Evolutionary conservation across 2,797 vertebrate species (phyloP), one percentile per base, ranked within the genome.

Genomic region (Squalus acanthias): DNA sequence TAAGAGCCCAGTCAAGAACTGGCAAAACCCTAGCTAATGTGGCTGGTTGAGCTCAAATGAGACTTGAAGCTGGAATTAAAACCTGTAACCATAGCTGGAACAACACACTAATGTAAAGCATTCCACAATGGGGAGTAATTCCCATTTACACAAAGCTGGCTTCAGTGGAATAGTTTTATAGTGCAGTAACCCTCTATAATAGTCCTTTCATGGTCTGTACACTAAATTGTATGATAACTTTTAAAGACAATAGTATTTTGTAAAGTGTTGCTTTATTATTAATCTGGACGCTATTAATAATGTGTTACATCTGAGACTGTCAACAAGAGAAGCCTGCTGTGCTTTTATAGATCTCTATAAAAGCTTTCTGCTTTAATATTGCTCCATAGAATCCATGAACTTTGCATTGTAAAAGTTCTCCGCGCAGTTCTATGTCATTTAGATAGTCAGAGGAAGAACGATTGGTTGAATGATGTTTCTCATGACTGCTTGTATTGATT

Each of bases 321-420:
- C 69, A 93, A 93, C 65, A 93, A 46, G 67, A 46, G 33, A 39
- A 46, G 4, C 6, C 65, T n/a, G 63, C 63, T 46, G 2, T 93
- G 63, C n/a, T 93, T 93, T 93, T 67, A 46, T 69, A 93, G 65
- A 69, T 93, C n/a, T 24, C 7, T 69, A 85, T 85, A 85, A 85
- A 50, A 85, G 82, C 82, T 85, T 22, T 5, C 82, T 85, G 82
- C 22, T 85, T 85, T 50, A 65, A 69, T 63, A 63, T 63, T 63
- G 7, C 65, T 39, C 46, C 91, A 69, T n/a, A 93, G 91, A 93
- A 93, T 93, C 17, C 91, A 93, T 46, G 22, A 69, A 93, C 39
- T 24, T 69, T 39, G 67, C 67, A 69, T 93, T 93, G 91, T 46
- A 7, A 69, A 69, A 67, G 8, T 26, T 39, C 65, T 39, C 65